Evolutionary conservation across 1,140 invertebrate species (phyloP).

Genomic region (Sminthurides bifidus): DNA sequence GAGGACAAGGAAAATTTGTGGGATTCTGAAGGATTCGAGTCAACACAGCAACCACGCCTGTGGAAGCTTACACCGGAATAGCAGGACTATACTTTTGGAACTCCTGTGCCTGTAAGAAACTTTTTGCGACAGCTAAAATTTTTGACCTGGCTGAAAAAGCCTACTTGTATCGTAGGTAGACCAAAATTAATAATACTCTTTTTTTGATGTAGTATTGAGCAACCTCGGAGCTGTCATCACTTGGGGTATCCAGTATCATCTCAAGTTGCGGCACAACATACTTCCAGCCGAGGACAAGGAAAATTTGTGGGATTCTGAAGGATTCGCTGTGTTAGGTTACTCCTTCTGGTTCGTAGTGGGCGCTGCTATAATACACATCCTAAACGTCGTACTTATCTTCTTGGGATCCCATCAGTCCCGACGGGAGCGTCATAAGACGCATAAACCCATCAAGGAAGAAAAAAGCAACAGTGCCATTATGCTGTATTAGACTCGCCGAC

Average conservation of each 20-base stretch:
- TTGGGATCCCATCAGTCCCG: constrained; percentile 55
- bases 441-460: constrained; percentile 54
- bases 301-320: constrained; percentile 59
- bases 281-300: constrained; percentile 59
- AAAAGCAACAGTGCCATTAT: constrained; percentile 73
- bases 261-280: constrained; percentile 60
- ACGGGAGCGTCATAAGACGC: constrained; percentile 41
- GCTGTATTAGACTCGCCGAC: no score
- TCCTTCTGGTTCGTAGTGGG: constrained; percentile 73
- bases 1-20: constrained; percentile 61
- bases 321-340: constrained; percentile 54
- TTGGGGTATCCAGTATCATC: constrained; percentile 62
- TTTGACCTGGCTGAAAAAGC: no score
- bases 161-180: neutral
- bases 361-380: constrained; percentile 52
- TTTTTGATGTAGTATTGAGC: constrained; percentile 52
- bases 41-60: constrained; percentile 58
- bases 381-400: constrained; percentile 62
- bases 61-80: constrained; percentile 57
- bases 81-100: constrained; percentile 70
- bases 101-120: constrained; percentile 52
- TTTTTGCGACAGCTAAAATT: no score
- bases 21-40: constrained; percentile 55
- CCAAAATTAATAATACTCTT: constrained; percentile 7
- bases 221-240: constrained; percentile 53